A percentile compares a stretch with the other conserved stretches of the same genome.
Conservation (phyloP, 2,113 vertebrate genomes). For the Acanthochromis polyacanthus region DNA sequence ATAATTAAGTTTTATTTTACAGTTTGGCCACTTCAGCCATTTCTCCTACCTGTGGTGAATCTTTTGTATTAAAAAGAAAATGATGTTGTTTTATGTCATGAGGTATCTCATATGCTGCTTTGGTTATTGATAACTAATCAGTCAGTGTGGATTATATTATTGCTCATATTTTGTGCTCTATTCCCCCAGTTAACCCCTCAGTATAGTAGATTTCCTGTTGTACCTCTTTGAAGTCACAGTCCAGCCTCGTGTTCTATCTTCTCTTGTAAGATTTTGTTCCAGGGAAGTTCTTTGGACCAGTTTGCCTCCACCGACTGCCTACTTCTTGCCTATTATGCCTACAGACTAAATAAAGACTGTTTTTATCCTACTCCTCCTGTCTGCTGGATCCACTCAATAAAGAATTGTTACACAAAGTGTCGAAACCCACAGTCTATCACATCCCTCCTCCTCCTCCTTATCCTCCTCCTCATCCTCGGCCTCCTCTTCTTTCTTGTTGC, state of each 20-base stretch:
- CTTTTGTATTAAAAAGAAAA: no score
- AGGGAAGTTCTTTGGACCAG: not conserved
- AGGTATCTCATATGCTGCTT: no score
- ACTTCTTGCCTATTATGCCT: conserved; percentile 11
- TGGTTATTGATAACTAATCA: no score
- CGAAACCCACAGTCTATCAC: conserved; percentile 34
- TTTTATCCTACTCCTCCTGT: conserved; percentile 19
- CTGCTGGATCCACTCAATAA: conserved; percentile 4
- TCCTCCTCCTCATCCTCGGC: no score
- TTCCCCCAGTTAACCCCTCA: no score
- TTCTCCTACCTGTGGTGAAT: no score
- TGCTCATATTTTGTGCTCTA: no score
- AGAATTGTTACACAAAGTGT: conserved; percentile 6
- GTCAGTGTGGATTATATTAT: no score
- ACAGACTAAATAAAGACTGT: conserved; percentile 29
- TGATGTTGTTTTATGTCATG: no score
- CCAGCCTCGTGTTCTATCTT: not conserved
- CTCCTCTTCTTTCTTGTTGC: not conserved
- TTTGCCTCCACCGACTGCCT: conserved; percentile 22
- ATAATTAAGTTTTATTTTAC: no score
- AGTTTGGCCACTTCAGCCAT: no score
- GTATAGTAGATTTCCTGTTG: no score
- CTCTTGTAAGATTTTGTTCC: not conserved
- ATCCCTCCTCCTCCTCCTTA: conserved; percentile 2
- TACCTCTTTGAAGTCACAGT: not conserved